Evolutionary conservation across 2,797 vertebrate genomes (phyloP), one percentile per base, ranked within the genome.

Genomic region (Sebastes ruberrimus): DNA sequence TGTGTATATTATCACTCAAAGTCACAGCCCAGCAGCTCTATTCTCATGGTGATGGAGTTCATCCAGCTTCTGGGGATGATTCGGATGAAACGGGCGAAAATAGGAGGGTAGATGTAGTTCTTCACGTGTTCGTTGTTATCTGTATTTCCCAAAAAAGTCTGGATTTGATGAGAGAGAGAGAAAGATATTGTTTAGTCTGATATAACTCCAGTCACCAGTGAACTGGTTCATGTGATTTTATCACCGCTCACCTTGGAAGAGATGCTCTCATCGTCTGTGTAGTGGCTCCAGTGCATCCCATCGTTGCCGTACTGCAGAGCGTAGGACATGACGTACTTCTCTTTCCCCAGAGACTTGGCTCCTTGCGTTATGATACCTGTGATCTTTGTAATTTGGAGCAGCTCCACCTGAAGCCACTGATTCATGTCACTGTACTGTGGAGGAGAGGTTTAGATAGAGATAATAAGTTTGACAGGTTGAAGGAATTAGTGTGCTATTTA

Each of bases 11-110:
- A 5, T 70, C 86, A 96, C 83, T 96, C 94, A 91, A 96, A 94
- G 86, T 97, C 96, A 92, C 98, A 99, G 78, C 99, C 99, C 65
- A 98, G 96, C 46, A 99, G 94, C 68, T 99, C 99, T 10, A 98
- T 32, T 52, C 98, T 97, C 94, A 99, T 95, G 14, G 96, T 97
- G 90, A 99, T 97, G 57, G 93, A 90, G 6, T 89, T 87, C 81
- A 90, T 92, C 98, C 98, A 99, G 0, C 76, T 94, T 82, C 87
- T 96, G 14, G 98, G 99, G 86, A 97, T 65, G 86, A 99, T 94
- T 20, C 97, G 96, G 78, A 99, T 95, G 78, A 96, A 99, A 78
- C 95, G 96, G 61, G 99, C 96, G 87, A 97, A 96, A 81, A 99
- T 97, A 7, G 98, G 97, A 4, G 98, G 97, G 71, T 96, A 95